Percentiles rank a stretch among this genome's conserved stretches.
Evolutionary conservation across 2,113 vertebrate genomes (phyloP).

Genomic region (Cottus gobio): DNA sequence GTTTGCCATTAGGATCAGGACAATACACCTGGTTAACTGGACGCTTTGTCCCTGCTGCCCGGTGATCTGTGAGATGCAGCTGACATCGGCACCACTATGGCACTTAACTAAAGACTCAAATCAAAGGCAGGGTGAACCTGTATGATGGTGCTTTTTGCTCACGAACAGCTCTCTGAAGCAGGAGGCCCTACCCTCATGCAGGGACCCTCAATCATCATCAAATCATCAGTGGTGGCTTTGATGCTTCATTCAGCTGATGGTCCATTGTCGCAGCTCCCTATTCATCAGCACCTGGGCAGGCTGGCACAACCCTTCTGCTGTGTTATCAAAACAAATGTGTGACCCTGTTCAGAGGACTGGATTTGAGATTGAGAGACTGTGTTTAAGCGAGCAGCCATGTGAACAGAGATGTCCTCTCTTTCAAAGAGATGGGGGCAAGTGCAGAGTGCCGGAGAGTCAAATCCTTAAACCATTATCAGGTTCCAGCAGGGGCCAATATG

Average conservation of each 20-base stretch:
- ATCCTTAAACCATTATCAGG: not conserved
- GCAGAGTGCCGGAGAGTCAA: not conserved
- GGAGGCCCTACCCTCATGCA: conserved; percentile 74
- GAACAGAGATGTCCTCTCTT: conserved; percentile 14
- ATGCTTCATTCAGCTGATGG: conserved; percentile 68
- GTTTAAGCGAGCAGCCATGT: conserved; percentile 27
- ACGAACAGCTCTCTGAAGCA: conserved; percentile 55
- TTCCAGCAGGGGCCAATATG: not conserved
- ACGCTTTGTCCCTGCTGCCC: conserved; percentile 48
- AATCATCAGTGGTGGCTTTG: conserved; percentile 68
- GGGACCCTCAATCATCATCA: conserved; percentile 65
- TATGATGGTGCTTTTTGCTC: conserved; percentile 55
- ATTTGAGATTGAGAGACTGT: conserved; percentile 30
- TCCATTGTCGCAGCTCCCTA: conserved; percentile 55
- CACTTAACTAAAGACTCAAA: conserved; percentile 51
- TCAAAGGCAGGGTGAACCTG: conserved; percentile 64
- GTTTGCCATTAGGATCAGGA: conserved; percentile 55
- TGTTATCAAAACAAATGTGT: conserved; percentile 65
- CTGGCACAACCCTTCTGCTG: conserved; percentile 37
- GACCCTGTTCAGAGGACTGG: conserved; percentile 39
- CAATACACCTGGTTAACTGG: conserved; percentile 63
- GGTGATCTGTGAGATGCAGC: conserved; percentile 56
- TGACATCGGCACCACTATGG: conserved; percentile 64
- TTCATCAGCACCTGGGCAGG: conserved; percentile 66
- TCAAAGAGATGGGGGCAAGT: not conserved